These are phyloP conservation scores for Lasiurus borealis DNA, from an alignment of 2,113 vertebrate genomes.

Conservation along the genomic window DNA sequence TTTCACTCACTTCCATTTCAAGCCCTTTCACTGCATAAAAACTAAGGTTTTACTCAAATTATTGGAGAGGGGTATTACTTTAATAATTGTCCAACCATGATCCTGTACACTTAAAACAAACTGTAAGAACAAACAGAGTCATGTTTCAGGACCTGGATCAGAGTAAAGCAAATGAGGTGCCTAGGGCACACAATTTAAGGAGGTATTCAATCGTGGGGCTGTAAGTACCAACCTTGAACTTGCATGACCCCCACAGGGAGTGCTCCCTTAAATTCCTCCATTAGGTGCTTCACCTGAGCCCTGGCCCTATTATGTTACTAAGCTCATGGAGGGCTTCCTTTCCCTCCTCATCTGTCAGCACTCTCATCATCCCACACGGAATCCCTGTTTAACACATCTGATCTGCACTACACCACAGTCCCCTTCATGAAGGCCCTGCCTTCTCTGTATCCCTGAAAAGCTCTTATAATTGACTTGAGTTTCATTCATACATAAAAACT, in stretches of 20 bases:
- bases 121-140: not conserved
- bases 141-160: not conserved
- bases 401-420: fast-evolving
- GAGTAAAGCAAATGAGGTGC: not conserved
- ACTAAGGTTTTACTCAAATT: not conserved
- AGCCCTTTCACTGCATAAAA: not conserved
- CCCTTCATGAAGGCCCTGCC: not conserved
- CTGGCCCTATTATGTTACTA: not conserved
- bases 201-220: not conserved
- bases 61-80: not conserved
- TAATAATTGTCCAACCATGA: not conserved
- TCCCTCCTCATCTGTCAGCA: too few species aligned
- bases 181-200: not conserved
- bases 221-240: not conserved
- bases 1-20: not conserved
- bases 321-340: not conserved
- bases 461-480: not conserved
- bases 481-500: not conserved
- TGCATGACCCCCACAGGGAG: not conserved
- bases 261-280: not conserved
- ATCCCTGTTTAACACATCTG: not conserved
- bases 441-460: not conserved
- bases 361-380: not conserved
- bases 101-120: not conserved
- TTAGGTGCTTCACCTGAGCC: not conserved